Base-by-base conservation (phyloP, 2,113 vertebrate species). In the Drymodes brunneopygia region DNA sequence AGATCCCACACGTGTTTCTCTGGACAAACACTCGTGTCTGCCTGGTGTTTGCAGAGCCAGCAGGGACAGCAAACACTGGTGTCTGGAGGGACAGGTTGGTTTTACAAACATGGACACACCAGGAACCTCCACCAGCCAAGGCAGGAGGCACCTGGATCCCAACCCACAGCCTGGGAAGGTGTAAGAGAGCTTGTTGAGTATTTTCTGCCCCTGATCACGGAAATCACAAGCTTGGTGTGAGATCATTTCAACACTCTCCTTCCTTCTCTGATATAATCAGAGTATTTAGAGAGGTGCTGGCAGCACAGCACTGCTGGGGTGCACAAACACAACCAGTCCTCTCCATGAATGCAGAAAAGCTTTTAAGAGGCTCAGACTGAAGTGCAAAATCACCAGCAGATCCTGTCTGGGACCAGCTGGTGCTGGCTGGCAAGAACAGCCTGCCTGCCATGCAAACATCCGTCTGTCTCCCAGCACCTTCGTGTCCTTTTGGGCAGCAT, bases 331-430 rank as follows among this genome's bases (percentile, higher is more conserved):
- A 4, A 23, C 11, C 40, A 82, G 66, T n/a, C 70, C 13, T 67
- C 60, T 48, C 53, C 28, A 6, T 16, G 36, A 64, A 20, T 19
- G 16, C 51, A n/a, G 36, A 47, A 81, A 48, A 87, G 78, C 57
- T 31, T 67, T 79, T 71, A 53, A 75, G 70, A 85, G 28, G 61
- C 90, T 91, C 61, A 69, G 48, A 44, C 16, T 27, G 54, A 71
- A 10, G 33, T 51, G 24, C 17, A 90, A 54, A 74, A 51, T 56
- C 66, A 69, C 15, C 57, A 85, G 65, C 65, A 96, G 81, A 56
- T 75, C 61, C 53, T 72, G 78, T 42, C 35, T 77, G 81, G 65
- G 57, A 58, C 14, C 90, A 89, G 92, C 91, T 94, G 81, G 51
- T 74, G 77, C 77, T 92, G 89, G 80, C 69, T 91, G 80, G 83